Base-by-base conservation (phyloP, 2,888 invertebrate species). In the Clepsis dumicolana region DNA sequence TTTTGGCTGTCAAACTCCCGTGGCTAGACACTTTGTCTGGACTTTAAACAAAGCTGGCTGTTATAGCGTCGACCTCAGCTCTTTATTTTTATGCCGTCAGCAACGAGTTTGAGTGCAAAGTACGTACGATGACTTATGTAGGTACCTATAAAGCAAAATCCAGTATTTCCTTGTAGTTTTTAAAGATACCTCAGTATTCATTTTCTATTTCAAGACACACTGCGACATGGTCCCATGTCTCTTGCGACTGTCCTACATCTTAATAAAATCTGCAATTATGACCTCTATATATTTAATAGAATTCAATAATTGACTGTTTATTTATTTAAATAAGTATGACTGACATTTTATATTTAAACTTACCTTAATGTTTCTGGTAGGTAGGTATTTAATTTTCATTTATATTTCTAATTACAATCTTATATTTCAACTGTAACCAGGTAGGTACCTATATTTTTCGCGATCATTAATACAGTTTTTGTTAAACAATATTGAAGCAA, bases 221-320 rank as follows among this genome's bases (percentile, higher is more conserved):
- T 60, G 64, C 35, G 64, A 60, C 64, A 64, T 67, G 61, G 16
- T 27, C 5, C 1, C 64, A 64, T 69, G 64, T 64, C 64, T 38
- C 52, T 54, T 24, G 60, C 59, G 64, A 54, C 57, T 65, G 61
- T 70, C 57, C 52, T 56, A 2, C n/a, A n/a, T 25, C 18, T 18
- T 52, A 25, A 18, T 25, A 50, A 44, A 65, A 60, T 62, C 27
- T 61, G 64, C 73, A 73, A 73, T 73, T 73, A 68, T 73, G 71
- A 65, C 62, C 68, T 73, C 73, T 73, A 71, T 73, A 60, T 60
- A 50, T 60, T 50, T 56, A 56, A 70, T 73, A 73, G 73, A 73
- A 73, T 68, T 70, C 73, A 73, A 66, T 65, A 73, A 73, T 71
- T 71, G 71, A 38, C 54, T 52, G 35, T 62, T 53, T 59, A 61